A percentile compares a stretch with the other conserved stretches of the same genome.
Evolutionary conservation across 2,888 invertebrate species (phyloP).

Genomic region (Agrilus cyanescens): DNA sequence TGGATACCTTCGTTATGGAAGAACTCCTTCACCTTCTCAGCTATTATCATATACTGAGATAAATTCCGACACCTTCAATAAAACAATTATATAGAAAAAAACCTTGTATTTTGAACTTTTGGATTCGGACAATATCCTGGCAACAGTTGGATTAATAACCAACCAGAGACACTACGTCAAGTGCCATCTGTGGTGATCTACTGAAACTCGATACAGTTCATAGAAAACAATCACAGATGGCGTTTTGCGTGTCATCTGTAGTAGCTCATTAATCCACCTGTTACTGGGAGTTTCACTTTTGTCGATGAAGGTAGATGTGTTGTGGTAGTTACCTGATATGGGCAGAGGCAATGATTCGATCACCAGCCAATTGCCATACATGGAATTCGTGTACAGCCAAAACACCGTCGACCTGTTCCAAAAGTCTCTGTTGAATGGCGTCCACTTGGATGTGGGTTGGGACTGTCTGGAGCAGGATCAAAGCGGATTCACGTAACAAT

Average conservation of each 20-base stretch:
- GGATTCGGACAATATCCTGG: too few species aligned
- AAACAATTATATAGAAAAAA: not conserved
- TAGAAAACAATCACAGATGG: too few species aligned
- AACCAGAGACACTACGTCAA: too few species aligned
- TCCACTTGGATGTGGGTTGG: conserved; percentile 95
- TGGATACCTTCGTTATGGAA: conserved; percentile 98
- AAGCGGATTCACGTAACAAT: conserved; percentile 81
- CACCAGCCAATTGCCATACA: conserved; percentile 96
- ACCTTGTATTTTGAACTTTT: not conserved
- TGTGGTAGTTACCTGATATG: conserved; percentile 87
- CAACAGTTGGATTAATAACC: too few species aligned
- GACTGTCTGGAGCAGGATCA: conserved; percentile 94
- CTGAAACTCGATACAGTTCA: too few species aligned
- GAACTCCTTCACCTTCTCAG: conserved; percentile 91
- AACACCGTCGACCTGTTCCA: conserved; percentile 87
- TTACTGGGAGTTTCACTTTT: too few species aligned
- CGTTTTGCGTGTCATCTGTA: too few species aligned
- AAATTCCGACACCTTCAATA: conserved; percentile 71
- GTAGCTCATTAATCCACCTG: too few species aligned
- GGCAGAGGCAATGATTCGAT: conserved; percentile 92
- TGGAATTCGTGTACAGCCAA: conserved; percentile 96
- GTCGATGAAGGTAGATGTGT: too few species aligned
- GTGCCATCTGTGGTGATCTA: too few species aligned
- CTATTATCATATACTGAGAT: conserved; percentile 94
- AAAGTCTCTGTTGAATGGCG: conserved; percentile 74